Evolutionary conservation across 2,888 invertebrate species (phyloP), one percentile per base, ranked within the genome.

Genomic region (Noctua janthina): DNA sequence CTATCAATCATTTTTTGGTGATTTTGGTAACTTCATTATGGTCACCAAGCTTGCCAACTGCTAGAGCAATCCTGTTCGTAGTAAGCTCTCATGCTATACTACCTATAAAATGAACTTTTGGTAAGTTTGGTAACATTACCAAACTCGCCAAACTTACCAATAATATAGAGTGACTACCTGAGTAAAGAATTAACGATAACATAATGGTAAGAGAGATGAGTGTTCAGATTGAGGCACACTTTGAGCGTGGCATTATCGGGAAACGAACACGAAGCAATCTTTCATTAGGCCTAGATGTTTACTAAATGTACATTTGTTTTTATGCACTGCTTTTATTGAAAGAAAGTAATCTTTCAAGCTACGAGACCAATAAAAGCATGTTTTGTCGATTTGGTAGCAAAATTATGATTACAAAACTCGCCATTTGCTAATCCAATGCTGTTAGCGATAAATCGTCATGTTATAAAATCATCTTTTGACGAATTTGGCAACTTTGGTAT

Each of bases 231-330:
- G 77, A 99, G 97, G 94, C 99, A 99, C 75, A 99, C 99, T 97
- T 99, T 99, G 62, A 99, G 97, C 5, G 99, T 98, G 99, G 99
- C 97, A 99, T 99, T 82, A 99, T 99, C 39, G 99, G 98, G 97
- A 99, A 99, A 99, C 98, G 0, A 99, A 99, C 8, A 99, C 99
- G 96, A 99, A 99, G 95, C 99, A 99, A 93, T 99, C 99, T 87
- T 99, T 99, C 98, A 99, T 99, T 79, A 99, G 97, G 92, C 99
- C 99, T 91, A 99, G 98, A 43, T 43, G 43, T 7, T 43, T 43
- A 6, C 6, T 0, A 43, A 43, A 43, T 43, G 43, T 43, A 7
- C 7, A 7, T 43, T 43, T 39, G 4, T 7, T 43, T 7, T 7
- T 7, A 43, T 7, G 43, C 43, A 43, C 1, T 7, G 43, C 39